Conservation (phyloP, 2,797 vertebrate genomes). For the Sebastes variabilis region DNA sequence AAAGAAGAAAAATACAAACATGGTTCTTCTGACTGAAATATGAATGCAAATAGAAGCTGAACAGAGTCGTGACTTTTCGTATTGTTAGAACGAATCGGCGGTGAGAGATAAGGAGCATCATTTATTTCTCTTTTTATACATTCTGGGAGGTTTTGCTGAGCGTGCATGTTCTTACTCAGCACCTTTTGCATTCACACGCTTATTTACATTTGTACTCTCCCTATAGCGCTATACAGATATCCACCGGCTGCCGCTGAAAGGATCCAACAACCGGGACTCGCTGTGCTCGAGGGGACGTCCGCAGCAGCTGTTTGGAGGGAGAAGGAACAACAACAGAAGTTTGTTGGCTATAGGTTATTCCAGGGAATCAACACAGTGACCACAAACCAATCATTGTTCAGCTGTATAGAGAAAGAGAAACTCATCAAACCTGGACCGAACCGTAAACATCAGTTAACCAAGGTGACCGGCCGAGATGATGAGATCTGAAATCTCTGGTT, state of each 20-base stretch:
- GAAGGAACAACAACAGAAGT: background rate
- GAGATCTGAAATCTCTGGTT: background rate
- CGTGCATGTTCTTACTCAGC: background rate
- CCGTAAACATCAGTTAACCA: background rate
- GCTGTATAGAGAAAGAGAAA: background rate
- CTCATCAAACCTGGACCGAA: background rate
- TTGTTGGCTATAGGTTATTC: background rate
- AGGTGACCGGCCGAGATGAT: background rate
- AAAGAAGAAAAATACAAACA: background rate
- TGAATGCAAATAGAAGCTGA: background rate
- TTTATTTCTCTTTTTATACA: background rate
- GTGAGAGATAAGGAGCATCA: background rate
- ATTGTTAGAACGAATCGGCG: conserved; percentile 2
- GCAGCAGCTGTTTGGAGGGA: background rate
- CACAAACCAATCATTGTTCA: background rate
- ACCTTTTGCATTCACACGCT: background rate
- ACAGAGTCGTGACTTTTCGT: background rate
- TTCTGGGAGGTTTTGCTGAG: conserved; percentile 24
- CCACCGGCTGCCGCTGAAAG: background rate
- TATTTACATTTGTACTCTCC: conserved; percentile 21
- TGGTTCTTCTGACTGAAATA: background rate
- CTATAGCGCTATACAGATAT: background rate
- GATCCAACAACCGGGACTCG: background rate
- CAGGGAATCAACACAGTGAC: background rate
- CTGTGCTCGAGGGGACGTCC: background rate